Evolutionary conservation across 2,888 invertebrate genomes (phyloP), one percentile per base, ranked within the genome.

Genomic region (Lasioglossum morio): DNA sequence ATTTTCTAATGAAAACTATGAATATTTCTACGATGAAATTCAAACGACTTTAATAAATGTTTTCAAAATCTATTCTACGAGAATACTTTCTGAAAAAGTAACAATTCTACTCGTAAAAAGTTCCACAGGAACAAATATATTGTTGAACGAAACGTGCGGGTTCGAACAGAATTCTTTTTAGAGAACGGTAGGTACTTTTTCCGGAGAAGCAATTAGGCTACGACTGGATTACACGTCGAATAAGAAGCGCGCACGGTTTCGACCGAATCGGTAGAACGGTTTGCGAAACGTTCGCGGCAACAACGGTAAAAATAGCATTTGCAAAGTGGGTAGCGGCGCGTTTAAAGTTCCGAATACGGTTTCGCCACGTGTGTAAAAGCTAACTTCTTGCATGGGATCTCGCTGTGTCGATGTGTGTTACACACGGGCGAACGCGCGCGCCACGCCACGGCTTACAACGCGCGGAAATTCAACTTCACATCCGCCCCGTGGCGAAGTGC

Each of bases 401-500:
- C 7, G 23, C 40, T 0, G 4, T 4, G n/a, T 70, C 70, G 40
- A 70, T 70, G 37, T 70, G 37, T 37, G 23, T 40, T n/a, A n/a
- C 69, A 40, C 69, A 69, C 37, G 37, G 37, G 4, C 34, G 10
- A 69, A 19, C 30, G 30, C 37, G 69, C 37, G 69, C 4, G 8
- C 37, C 46, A 16, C 46, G 16, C 16, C 14, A 4, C 37, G 40
- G 40, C 37, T 70, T 40, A 70, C 10, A 37, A 40, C 69, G 40
- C 70, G 70, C n/a, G 40, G 40, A 70, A 70, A 70, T 70, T 70
- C 40, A 88, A 87, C 77, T 40, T 70, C 75, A 70, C 81, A 77
- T 79, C 79, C 60, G 72, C 77, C 57, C 73, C 80, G 23, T 82
- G 87, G 88, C 87, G 84, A 86, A 92, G 88, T 87, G 91, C 86